Percentiles rank a stretch among this genome's conserved stretches.
Conservation (phyloP, 2,888 invertebrate genomes). For the Lobophora halterata region DNA sequence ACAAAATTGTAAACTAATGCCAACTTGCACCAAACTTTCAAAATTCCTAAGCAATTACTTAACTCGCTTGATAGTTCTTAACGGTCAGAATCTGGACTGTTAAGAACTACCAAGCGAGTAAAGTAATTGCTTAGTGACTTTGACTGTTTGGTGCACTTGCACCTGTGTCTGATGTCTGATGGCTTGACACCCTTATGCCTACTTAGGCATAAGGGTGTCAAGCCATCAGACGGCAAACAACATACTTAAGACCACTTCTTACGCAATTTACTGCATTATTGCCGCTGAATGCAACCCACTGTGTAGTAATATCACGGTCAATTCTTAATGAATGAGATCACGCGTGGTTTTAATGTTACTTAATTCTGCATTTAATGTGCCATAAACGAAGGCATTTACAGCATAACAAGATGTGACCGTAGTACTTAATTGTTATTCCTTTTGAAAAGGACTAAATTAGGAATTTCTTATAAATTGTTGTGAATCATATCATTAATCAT, state of each 20-base stretch:
- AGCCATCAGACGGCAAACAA: constrained; percentile 20
- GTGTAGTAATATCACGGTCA: constrained; percentile 24
- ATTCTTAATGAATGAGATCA: constrained; percentile 23
- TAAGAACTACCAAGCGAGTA: no score
- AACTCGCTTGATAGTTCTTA: no score
- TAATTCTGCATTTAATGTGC: constrained; percentile 28
- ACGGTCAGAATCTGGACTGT: no score
- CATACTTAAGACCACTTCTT: constrained; percentile 21
- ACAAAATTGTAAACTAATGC: no score
- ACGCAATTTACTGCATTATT: constrained; percentile 22
- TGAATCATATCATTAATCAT: constrained; percentile 34
- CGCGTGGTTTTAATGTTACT: constrained; percentile 18
- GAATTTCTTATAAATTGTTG: constrained; percentile 27
- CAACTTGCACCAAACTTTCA: no score
- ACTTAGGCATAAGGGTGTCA: no score
- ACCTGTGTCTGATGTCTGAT: no score
- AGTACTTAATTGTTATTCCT: constrained; percentile 24
- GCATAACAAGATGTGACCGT: constrained; percentile 17
- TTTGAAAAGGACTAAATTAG: constrained; percentile 29
- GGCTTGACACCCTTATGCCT: no score
- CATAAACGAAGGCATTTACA: constrained; percentile 27
- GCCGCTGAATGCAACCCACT: constrained; percentile 16
- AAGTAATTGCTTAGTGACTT: no score
- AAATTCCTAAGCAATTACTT: no score
- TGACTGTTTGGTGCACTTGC: no score